Evolutionary conservation across 1,140 invertebrate genomes (phyloP), one percentile per base, ranked within the genome.

Genomic region (Brachionus calyciflorus): DNA sequence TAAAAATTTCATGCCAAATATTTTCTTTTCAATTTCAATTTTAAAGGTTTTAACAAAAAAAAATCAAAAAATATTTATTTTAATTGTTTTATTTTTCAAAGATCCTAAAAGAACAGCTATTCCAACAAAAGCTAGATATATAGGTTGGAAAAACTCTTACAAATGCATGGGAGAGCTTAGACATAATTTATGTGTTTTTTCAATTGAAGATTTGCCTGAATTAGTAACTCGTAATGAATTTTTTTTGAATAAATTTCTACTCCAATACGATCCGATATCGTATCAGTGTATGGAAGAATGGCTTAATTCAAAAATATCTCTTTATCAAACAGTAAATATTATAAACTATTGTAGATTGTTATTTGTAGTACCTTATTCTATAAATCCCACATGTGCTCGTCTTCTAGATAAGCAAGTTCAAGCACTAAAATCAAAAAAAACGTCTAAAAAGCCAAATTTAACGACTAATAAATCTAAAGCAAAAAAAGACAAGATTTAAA

Each of bases 191-290:
- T 83, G 82, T 77, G 80, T 82, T 14, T 80, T 82, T 49, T 78
- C 80, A 6, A 63, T 79, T 14, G 78, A 73, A 14, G 83, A 84
- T 78, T 73, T 84, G 41, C 79, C 79, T 1, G 68, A 76, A 19
- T 44, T 84, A 0, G 51, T 53, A 0, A 26, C 68, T 7, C 40
- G 79, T 21, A 79, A 63, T 14, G 79, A 82, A 68, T 57, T 84
- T n/a, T 83, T 84, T 77, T 81, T 80, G 40, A 84, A 84, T 78
- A 84, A 84, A 77, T 82, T 84, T 65, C 79, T 81, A 63, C 57
- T 78, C 24, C 77, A 80, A 26, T 80, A 75, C 57, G 78, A 83
- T 28, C 81, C 78, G 0, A 63, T 80, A 1, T 78, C 80, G 0
- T 80, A 80, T 5, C 81, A 82, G 12, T 85, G 84, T 69, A 51